A percentile compares a stretch with the other conserved stretches of the same genome.
These are phyloP conservation scores for Nyctereutes procyonoides DNA, from an alignment of 2,113 vertebrate genomes.

Conservation along the genomic window DNA sequence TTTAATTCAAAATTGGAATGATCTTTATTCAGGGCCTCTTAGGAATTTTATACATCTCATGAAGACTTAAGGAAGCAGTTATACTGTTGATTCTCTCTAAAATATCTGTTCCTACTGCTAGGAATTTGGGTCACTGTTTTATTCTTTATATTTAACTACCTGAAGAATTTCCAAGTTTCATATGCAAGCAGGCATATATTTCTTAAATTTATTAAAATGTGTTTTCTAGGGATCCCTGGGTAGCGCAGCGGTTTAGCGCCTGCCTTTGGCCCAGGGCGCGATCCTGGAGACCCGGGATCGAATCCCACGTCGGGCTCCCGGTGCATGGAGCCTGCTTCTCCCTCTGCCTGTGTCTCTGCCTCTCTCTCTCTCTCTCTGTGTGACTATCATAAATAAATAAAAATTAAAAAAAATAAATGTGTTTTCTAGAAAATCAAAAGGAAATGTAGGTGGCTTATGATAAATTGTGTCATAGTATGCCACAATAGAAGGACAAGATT, in stretches of 20 bases:
- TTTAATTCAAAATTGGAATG: constrained; percentile 47
- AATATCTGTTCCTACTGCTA: constrained; percentile 42
- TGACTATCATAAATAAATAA: no score
- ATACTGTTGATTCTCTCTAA: background rate
- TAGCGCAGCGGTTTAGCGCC: no score
- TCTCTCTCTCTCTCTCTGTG: no score
- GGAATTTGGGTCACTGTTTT: constrained; percentile 5
- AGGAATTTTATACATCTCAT: constrained; percentile 7
- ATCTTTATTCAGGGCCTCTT: constrained; percentile 32
- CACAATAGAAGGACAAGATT: background rate
- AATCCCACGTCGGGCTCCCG: no score
- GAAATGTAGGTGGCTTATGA: background rate
- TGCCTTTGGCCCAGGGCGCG: no score
- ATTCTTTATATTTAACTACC: constrained; percentile 41
- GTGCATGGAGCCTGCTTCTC: no score
- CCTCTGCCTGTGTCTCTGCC: no score
- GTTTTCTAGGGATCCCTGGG: no score
- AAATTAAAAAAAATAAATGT: no score
- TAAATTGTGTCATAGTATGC: background rate
- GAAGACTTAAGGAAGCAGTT: constrained; percentile 20
- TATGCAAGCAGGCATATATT: background rate
- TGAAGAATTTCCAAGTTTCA: constrained; percentile 44
- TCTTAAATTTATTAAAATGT: constrained; percentile 25
- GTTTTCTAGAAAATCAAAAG: constrained; percentile 51
- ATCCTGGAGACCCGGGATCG: no score